These are phyloP conservation scores for Fukomys damarensis DNA, from an alignment of 2,113 vertebrate species.

Conservation along the genomic window DNA sequence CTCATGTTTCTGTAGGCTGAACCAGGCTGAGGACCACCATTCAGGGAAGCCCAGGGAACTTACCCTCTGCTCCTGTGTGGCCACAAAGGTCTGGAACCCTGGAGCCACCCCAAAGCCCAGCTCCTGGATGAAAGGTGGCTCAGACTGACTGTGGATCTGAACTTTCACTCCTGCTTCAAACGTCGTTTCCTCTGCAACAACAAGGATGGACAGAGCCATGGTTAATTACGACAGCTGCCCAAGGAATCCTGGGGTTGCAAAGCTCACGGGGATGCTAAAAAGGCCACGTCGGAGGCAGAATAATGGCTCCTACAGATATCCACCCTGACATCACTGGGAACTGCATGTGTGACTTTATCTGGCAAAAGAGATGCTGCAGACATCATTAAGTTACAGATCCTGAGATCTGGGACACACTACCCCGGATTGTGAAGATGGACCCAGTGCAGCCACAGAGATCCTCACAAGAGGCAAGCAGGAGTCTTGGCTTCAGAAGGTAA, in stretches of 20 bases:
- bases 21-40: neutral
- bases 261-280: neutral
- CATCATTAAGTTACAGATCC: neutral
- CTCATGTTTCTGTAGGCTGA: neutral
- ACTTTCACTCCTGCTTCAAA: conserved; percentile 98
- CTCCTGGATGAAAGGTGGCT: conserved; percentile 98
- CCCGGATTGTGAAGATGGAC: rapidly evolving
- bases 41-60: conserved; percentile 75
- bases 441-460: neutral
- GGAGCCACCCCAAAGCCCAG: conserved; percentile 98
- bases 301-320: neutral
- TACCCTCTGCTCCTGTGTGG: conserved; percentile 99
- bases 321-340: neutral
- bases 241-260: neutral
- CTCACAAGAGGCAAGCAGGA: neutral
- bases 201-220: conserved; percentile 59
- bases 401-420: neutral
- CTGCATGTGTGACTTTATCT: neutral
- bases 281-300: neutral
- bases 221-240: conserved; percentile 39
- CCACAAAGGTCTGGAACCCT: conserved; percentile 99
- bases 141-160: conserved; percentile 98
- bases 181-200: conserved; percentile 94
- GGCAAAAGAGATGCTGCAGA: neutral
- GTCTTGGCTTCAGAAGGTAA: neutral